These are phyloP conservation scores for Trachythela sp. DNA, from an alignment of 64 coral and sea anemone species.

Conservation along the genomic window DNA sequence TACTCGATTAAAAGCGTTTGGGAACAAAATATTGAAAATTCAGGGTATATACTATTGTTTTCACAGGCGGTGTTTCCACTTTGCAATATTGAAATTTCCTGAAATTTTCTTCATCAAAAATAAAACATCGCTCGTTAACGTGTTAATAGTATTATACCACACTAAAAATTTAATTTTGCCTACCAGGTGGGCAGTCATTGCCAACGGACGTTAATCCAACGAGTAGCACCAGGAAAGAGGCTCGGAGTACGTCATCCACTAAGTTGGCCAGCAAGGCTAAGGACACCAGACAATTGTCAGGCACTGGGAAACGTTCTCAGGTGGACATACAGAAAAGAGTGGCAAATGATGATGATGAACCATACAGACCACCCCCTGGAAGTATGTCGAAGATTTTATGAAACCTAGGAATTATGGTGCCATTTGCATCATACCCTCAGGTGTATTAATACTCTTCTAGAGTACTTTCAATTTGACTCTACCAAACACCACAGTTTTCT, in stretches of 20 bases:
- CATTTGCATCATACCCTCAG: too few species aligned
- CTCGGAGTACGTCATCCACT: background rate
- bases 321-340: conserved; percentile 61
- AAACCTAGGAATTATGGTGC: background rate
- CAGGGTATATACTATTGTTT: background rate
- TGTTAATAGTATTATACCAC: background rate
- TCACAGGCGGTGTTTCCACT: background rate
- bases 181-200: background rate
- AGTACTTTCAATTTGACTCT: background rate
- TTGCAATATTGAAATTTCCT: background rate
- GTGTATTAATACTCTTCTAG: background rate
- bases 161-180: too few species aligned
- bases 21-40: background rate
- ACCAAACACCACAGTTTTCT: too few species aligned
- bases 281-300: conserved; percentile 65
- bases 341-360: conserved; percentile 38
- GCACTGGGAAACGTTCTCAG: conserved; percentile 69
- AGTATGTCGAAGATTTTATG: too few species aligned
- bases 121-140: background rate
- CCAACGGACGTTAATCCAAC: background rate
- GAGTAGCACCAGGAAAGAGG: background rate
- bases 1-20: background rate
- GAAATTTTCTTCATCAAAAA: background rate
- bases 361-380: conserved; percentile 63
- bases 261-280: background rate